Conservation (phyloP, 92 coral and sea anemone species). For the Phenganax subtilis region DNA sequence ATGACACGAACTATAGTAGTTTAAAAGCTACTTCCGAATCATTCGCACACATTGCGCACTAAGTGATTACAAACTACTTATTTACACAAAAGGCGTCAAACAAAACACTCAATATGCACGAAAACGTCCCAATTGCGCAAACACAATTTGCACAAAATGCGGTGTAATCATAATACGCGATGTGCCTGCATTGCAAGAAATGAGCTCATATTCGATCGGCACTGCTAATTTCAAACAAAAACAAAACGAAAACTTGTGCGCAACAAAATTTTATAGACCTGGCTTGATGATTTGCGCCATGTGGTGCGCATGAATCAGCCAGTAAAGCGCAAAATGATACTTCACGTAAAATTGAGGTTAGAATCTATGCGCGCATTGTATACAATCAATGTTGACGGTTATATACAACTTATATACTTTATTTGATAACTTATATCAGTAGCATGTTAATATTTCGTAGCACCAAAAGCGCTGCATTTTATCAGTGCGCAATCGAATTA, state of each 20-base stretch:
- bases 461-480: background rate
- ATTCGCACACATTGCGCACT: background rate
- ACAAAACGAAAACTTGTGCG: constrained; percentile 3
- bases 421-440: too few species aligned
- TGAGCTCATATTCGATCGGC: background rate
- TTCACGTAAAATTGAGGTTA: too few species aligned
- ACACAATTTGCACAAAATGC: background rate
- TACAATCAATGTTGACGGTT: too few species aligned
- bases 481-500: constrained; percentile 25
- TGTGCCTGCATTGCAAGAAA: background rate
- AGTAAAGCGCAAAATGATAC: too few species aligned
- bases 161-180: background rate
- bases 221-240: background rate
- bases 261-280: background rate
- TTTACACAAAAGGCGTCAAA: background rate
- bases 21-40: background rate
- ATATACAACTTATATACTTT: too few species aligned
- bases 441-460: background rate
- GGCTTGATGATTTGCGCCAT: background rate
- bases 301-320: too few species aligned
- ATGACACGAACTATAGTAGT: too few species aligned
- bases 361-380: too few species aligned
- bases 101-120: background rate
- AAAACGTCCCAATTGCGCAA: background rate
- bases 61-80: background rate